Base-by-base conservation (phyloP, 2,113 vertebrate genomes). In the Clarias macrocephalus region DNA sequence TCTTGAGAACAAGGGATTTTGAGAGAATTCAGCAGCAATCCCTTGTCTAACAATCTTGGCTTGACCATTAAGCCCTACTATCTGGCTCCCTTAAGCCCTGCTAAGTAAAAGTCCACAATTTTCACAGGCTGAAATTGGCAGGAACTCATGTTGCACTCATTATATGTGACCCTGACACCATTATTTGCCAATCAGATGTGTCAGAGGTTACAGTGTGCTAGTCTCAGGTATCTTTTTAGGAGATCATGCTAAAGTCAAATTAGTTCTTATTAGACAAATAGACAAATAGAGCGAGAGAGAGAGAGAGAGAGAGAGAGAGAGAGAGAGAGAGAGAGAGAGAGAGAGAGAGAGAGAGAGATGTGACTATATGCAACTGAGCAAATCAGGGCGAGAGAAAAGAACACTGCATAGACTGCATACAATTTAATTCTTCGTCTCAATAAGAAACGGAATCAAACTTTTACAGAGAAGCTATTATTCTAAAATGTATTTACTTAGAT, bases 71-170 rank as follows among this genome's bases (percentile, higher is more conserved):
- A 83, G 18, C 82, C 52, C 48, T 21, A 83, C 82, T 68, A 70
- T 70, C 48, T 56, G 65, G 65, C 42, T 56, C 63, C n/a, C 65
- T 70, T 83, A 68, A 83, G 52, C n/a, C 63, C 18, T 13, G 65
- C 42, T 83, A 28, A 83, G 48, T 70, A 54, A 83, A 70, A 83
- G 82, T 83, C 82, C 82, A 83, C 82, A 83, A 68, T 68, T 63
- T 12, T 30, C 54, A 48, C 25, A 52, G 48, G 63, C 42, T 68
- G 81, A 68, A 54, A 83, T 83, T 83, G 81, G 62, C 62, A 54
- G 25, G 42, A 28, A 0, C 75, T 48, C 10, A n/a, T 54, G 81
- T 28, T 52, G 25, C 23, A 82, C 80, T 66, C 12, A 48, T 83
- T 68, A 83, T 68, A 83, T 1, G 30, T 65, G 62, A 83, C 62